Evolutionary conservation across 2,113 vertebrate species (phyloP).

Genomic region (Ophiodon elongatus): DNA sequence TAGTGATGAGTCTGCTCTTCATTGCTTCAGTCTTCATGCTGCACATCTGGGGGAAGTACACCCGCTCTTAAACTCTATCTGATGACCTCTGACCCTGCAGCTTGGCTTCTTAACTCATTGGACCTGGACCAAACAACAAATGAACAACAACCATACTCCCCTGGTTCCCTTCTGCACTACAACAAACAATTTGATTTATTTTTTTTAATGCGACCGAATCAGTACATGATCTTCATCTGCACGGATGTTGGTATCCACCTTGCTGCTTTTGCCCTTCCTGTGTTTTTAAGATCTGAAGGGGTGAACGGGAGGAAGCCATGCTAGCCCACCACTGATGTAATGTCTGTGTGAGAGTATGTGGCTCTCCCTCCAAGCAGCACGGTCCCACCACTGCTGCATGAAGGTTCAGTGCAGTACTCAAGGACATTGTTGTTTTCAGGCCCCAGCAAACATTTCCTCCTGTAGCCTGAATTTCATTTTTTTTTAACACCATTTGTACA

Average conservation of each 20-base stretch:
- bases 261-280: slow-evolving; percentile 23
- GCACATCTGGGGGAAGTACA: slow-evolving; percentile 99
- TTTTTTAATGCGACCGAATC: slow-evolving; percentile 19
- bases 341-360: slow-evolving; percentile 8
- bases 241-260: slow-evolving; percentile 10
- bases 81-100: slow-evolving; percentile 75
- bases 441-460: slow-evolving; percentile 55
- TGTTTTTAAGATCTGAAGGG: slow-evolving; percentile 36
- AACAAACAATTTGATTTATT: slow-evolving; percentile 52
- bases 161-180: background rate
- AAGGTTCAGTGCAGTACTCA: slow-evolving; percentile 45
- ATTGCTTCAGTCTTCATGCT: slow-evolving; percentile 99
- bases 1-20: slow-evolving; percentile 99
- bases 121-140: slow-evolving; percentile 94
- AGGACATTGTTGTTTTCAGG: slow-evolving; percentile 65
- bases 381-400: slow-evolving; percentile 4
- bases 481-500: slow-evolving; percentile 77
- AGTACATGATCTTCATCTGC: slow-evolving; percentile 35
- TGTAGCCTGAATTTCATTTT: slow-evolving; percentile 68
- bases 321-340: slow-evolving; percentile 5
- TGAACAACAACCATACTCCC: slow-evolving; percentile 52
- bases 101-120: slow-evolving; percentile 81
- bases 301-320: slow-evolving; percentile 13
- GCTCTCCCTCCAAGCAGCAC: slow-evolving; percentile 8
- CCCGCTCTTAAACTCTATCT: slow-evolving; percentile 89